phyloP scores from a whole-genome alignment of 2,888 invertebrate genomes.

The Cetonia aurata region DNA sequence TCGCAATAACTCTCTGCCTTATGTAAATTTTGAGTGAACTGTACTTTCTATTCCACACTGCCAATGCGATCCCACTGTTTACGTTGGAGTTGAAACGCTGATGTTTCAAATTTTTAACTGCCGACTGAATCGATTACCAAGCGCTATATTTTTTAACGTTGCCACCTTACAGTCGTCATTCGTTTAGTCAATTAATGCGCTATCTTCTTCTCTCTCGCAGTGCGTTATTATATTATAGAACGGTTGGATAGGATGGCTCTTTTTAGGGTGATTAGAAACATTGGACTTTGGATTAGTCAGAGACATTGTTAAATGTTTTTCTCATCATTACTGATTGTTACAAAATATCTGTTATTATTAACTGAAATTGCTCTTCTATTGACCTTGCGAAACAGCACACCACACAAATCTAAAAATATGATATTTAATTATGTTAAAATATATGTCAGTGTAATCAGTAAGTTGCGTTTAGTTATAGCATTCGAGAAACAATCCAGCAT shows the following conservation, averaged over 20 bases:
- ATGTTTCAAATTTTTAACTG: conserved; percentile 34
- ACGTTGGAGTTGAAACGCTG: conserved; percentile 37
- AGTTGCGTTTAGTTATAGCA: too few species aligned
- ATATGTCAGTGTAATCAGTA: too few species aligned
- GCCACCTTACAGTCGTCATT: background rate
- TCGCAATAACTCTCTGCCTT: conserved; percentile 15
- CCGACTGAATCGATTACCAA: conserved; percentile 31
- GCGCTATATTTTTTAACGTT: conserved; percentile 3
- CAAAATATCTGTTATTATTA: too few species aligned
- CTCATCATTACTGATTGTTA: background rate
- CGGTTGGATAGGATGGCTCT: background rate
- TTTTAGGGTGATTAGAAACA: conserved; percentile 5
- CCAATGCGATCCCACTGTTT: background rate
- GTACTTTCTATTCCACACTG: conserved; percentile 24
- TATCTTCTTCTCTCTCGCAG: background rate
- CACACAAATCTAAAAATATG: too few species aligned
- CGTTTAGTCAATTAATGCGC: conserved; percentile 20
- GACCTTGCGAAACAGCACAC: too few species aligned
- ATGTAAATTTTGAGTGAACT: conserved; percentile 36
- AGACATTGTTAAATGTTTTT: background rate
- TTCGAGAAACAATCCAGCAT: too few species aligned
- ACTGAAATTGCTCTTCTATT: too few species aligned
- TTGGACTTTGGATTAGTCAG: conserved; percentile 10
- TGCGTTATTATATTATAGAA: background rate
- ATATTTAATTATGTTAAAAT: too few species aligned